Base-by-base conservation (phyloP, 2,888 invertebrate species). In the Agrotis puta region DNA sequence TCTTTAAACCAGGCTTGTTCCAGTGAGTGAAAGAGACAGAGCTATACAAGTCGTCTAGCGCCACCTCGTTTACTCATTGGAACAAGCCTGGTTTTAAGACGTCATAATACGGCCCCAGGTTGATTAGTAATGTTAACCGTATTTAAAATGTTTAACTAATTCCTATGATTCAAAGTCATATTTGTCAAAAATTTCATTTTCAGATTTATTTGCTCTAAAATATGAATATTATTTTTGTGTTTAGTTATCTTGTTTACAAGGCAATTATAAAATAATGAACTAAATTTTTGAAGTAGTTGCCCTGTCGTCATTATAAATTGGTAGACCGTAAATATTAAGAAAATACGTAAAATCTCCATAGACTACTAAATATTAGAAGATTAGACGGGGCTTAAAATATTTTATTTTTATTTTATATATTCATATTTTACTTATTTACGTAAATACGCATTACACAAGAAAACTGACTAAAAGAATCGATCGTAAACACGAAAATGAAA, bases 401-500 rank as follows among this genome's bases (percentile, higher is more conserved):
- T 2, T 24, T 9, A 53, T 24, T 11, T 27, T 6, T 1, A 39
- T 39, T 9, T 39, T 5, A 27, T 11, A 1, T 16, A 22, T 53
- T 16, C 11, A 9, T 20, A 6, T n/a, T 16, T 48, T 27, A 0
- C 48, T 39, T 16, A 62, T 39, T 39, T 47, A 16, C 16, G 16
- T 2, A 14, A 77, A 77, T 22, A 47, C 58, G 53, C 75, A 79
- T 64, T 22, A 47, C 14, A 53, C 24, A 11, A 47, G 59, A 51
- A 67, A n/a, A n/a, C n/a, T n/a, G n/a, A 68, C 43, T 67, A 33
- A 20, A 79, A 53, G 51, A 66, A 43, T 33, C n/a, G 50, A 48
- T 65, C 59, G 48, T 77, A 58, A 81, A 66, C 22, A 53, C 51
- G 39, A 80, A 78, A 78, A 50, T 1, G 61, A 67, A 76, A 77